A percentile compares a stretch with the other conserved stretches of the same genome.
Evolutionary conservation across 2,113 vertebrate species (phyloP).

Genomic region (Apaloderma vittatum): DNA sequence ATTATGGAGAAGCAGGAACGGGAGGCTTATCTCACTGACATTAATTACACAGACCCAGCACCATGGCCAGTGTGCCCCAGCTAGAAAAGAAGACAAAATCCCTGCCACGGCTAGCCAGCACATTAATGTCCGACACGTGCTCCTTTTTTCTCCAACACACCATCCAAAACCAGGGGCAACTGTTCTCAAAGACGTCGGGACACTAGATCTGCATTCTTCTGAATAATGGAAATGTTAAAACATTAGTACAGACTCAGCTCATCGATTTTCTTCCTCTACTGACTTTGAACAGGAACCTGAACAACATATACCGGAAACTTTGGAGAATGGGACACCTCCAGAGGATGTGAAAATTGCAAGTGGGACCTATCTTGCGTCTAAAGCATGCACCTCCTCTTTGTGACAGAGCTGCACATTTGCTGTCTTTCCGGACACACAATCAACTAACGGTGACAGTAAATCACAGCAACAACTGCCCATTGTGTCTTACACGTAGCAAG

Average conservation of each 20-base stretch:
- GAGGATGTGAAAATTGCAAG: neutral
- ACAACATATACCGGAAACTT: neutral
- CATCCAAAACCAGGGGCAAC: neutral
- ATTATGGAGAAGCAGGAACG: neutral
- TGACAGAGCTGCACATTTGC: neutral
- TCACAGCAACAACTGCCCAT: neutral
- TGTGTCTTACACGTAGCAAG: neutral
- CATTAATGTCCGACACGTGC: neutral
- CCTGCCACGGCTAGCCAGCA: neutral
- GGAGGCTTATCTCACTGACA: neutral
- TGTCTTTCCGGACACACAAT: neutral
- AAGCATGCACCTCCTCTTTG: neutral
- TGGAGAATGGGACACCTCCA: neutral
- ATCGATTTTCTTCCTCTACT: neutral
- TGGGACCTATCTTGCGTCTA: neutral
- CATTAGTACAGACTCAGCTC: neutral
- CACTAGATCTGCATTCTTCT: neutral
- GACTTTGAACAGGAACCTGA: neutral
- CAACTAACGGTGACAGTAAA: neutral
- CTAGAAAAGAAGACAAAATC: neutral
- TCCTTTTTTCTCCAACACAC: neutral
- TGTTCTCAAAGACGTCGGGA: neutral
- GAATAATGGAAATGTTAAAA: neutral
- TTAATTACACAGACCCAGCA: neutral
- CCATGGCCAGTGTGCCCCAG: neutral